phyloP scores from a whole-genome alignment of 1,140 invertebrate species.

The Centruroides sculpturatus region DNA sequence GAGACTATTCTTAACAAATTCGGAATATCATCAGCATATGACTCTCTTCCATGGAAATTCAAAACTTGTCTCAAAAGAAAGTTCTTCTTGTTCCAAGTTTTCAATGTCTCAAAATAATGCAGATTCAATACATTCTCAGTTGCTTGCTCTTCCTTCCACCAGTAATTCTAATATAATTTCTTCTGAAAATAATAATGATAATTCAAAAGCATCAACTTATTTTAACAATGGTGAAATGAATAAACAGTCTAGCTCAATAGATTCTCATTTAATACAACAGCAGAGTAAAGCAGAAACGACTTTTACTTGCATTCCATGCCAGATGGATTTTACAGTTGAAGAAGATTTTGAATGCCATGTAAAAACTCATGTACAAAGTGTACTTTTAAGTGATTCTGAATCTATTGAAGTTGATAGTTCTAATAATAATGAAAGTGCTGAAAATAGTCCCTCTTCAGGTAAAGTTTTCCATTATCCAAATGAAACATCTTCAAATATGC shows the following conservation, averaged over 20 bases:
- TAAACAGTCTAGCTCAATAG: not conserved
- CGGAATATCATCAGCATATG: constrained; percentile 1
- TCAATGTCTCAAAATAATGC: not conserved
- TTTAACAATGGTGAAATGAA: not conserved
- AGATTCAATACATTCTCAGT: not conserved
- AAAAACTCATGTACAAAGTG: constrained; percentile 5
- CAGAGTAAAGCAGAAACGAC: not conserved
- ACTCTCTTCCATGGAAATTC: not conserved
- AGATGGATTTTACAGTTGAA: constrained; percentile 3
- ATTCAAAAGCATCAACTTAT: no score
- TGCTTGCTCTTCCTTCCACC: not conserved
- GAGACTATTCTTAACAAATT: not conserved
- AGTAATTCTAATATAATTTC: not conserved
- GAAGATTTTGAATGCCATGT: constrained; percentile 10
- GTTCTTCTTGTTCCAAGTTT: not conserved
- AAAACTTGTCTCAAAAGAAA: not conserved
- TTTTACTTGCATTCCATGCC: constrained; percentile 10
- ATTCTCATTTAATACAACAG: not conserved
- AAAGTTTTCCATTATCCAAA: no score
- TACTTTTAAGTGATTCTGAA: not conserved
- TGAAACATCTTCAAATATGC: no score
- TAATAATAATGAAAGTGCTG: not conserved
- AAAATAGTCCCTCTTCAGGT: no score
- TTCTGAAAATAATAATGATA: not conserved
- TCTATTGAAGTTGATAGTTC: not conserved